Conservation (phyloP, 2,888 invertebrate species). For the Andrena camellia region DNA sequence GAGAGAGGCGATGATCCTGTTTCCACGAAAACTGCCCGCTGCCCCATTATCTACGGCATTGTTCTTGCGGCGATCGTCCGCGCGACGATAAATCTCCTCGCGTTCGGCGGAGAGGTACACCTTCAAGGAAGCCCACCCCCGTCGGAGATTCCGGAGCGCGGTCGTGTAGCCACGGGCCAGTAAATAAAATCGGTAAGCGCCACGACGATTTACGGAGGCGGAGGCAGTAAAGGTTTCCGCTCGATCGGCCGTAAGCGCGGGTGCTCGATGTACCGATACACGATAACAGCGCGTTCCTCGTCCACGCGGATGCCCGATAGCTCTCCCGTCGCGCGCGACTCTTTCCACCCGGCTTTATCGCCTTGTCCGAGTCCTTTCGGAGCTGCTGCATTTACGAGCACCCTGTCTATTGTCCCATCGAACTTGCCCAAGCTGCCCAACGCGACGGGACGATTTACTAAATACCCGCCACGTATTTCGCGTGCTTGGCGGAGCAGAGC, state of each 20-base stretch:
- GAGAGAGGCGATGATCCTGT: conserved; percentile 39
- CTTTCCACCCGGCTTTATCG: conserved; percentile 64
- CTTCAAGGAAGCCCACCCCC: conserved; percentile 57
- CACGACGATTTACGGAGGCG: conserved; percentile 75
- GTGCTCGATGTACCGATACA: conserved; percentile 79
- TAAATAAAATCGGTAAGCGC: conserved; percentile 78
- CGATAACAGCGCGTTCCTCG: conserved; percentile 76
- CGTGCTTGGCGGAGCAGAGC: not conserved
- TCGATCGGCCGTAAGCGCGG: conserved; percentile 79
- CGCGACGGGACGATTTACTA: conserved; percentile 43
- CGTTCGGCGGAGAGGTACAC: conserved; percentile 45
- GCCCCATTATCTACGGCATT: conserved; percentile 71
- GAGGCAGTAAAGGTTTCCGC: conserved; percentile 79
- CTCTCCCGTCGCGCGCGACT: conserved; percentile 52
- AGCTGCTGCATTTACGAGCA: conserved; percentile 60
- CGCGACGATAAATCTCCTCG: conserved; percentile 63
- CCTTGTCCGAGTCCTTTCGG: conserved; percentile 45
- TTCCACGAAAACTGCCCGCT: conserved; percentile 63
- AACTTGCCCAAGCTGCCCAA: conserved; percentile 10
- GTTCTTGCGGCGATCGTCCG: conserved; percentile 66
- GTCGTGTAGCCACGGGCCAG: conserved; percentile 49
- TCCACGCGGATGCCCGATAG: conserved; percentile 44
- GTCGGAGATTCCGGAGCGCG: conserved; percentile 58
- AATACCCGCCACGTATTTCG: conserved; percentile 46
- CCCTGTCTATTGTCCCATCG: conserved; percentile 50